Conservation (phyloP, 2,888 invertebrate species). For the Prosopocoilus inquinatus region DNA sequence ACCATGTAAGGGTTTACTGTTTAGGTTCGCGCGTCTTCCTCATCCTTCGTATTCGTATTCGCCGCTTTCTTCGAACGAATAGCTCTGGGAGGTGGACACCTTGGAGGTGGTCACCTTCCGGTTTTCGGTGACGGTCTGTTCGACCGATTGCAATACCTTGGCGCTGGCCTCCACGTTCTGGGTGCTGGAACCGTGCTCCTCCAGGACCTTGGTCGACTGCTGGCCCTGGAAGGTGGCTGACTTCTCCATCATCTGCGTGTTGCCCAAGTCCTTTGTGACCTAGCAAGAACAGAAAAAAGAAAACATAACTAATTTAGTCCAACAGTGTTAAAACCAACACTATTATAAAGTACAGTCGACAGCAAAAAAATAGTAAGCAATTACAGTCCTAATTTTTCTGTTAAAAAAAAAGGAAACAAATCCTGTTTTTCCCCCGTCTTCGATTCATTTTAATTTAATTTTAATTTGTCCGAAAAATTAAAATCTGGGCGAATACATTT, state of each 20-base stretch:
- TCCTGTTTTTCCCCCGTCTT: no score
- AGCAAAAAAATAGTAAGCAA: no score
- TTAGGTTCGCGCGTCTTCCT: neutral
- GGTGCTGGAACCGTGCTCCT: slow-evolving; percentile 40
- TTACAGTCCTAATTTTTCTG: no score
- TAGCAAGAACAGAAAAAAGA: no score
- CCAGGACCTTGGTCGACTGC: slow-evolving; percentile 43
- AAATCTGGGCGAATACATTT: no score
- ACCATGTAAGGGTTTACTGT: neutral
- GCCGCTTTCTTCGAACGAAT: slow-evolving; percentile 47
- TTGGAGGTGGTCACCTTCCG: slow-evolving; percentile 44
- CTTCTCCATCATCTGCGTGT: slow-evolving; percentile 45
- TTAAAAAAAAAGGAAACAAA: no score
- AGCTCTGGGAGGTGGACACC: slow-evolving; percentile 46
- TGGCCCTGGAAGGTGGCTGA: slow-evolving; percentile 45
- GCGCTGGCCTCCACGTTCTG: slow-evolving; percentile 42
- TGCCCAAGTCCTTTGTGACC: slow-evolving; percentile 45
- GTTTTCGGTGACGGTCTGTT: slow-evolving; percentile 40
- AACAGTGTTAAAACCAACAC: no score
- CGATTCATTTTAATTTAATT: no score
- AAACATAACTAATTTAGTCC: no score
- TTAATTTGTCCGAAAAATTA: no score
- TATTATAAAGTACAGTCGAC: no score
- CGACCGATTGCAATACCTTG: slow-evolving; percentile 39
- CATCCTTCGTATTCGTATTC: slow-evolving; percentile 41